Evolutionary conservation across 2,888 invertebrate genomes (phyloP).

Genomic region (Deroplatys truncata): DNA sequence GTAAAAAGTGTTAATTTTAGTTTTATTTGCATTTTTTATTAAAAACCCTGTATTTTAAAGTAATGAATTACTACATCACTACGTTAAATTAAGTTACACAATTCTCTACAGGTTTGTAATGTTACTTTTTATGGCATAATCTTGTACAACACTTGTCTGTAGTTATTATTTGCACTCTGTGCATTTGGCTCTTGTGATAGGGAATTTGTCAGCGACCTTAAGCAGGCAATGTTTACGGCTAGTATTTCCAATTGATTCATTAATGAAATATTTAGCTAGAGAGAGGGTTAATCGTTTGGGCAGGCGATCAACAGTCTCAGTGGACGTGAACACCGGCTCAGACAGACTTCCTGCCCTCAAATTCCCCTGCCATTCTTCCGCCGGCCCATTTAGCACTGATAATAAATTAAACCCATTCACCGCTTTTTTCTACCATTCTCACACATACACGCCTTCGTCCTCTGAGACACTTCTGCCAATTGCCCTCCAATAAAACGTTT

Average conservation of each 20-base stretch:
- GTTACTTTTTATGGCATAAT: too few relatives aligned
- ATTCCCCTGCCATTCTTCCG: not conserved
- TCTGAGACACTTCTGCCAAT: not conserved
- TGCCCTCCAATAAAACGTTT: not conserved
- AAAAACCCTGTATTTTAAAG: too few relatives aligned
- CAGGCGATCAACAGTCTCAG: not conserved
- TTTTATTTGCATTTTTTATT: too few relatives aligned
- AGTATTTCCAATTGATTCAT: not conserved
- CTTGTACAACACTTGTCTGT: too few relatives aligned
- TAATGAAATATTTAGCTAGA: not conserved
- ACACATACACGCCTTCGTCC: not conserved
- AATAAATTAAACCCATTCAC: slow-evolving; percentile 4
- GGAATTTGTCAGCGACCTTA: too few relatives aligned
- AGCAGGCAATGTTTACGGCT: not conserved
- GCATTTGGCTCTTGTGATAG: too few relatives aligned
- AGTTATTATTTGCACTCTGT: too few relatives aligned
- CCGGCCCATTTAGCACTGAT: not conserved
- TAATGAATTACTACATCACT: too few relatives aligned
- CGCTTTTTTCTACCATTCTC: not conserved
- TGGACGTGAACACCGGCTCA: not conserved
- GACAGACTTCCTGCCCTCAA: not conserved
- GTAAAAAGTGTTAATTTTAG: too few relatives aligned
- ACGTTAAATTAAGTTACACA: too few relatives aligned
- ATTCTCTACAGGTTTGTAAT: too few relatives aligned
- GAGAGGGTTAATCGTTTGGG: not conserved